Evolutionary conservation across 2,888 invertebrate species (phyloP), one percentile per base, ranked within the genome.

Genomic region (Polymixis flavicincta): DNA sequence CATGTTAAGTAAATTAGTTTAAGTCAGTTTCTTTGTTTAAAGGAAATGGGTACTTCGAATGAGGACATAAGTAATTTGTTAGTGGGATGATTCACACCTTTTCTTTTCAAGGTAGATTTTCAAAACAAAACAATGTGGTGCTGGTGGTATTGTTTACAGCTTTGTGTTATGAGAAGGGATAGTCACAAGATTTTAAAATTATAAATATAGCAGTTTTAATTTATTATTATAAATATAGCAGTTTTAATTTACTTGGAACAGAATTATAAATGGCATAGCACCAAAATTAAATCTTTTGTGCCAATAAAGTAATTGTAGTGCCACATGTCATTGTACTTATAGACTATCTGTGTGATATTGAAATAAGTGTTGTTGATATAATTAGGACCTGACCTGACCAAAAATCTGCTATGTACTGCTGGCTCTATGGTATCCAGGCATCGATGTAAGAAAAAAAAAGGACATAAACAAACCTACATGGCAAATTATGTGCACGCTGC

Each of bases 381-480:
- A 17, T 13, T 37, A 19, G 25, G 59, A 52, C 8, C 11, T 25
- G 13, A 28, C 8, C 0, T n/a, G 42, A 42, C 8, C 11, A 32
- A 22, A 37, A 22, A 59, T 5, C 0, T 64, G 14, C n/a, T 59
- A 45, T 11, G 25, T 66, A 32, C 42, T 55, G 11, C 9, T n/a
- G n/a, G 2, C 11, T 28, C 17, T 54, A 37, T 37, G 63, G 63
- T 54, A 45, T 32, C 48, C 52, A 71, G 59, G 52, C 55, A 70
- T 68, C 60, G 52, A 71, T 81, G 52, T 13, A 50, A 57, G 28
- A 37, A 69, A 45, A 60, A 50, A 81, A 78, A 85, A 86, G 76
- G 83, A 73, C 74, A 87, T 85, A 91, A 87, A 90, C 88, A 92
- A 89, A 91, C 77, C 50, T 72, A 76, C 59, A 78, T 84, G 80